Base-by-base conservation (phyloP, 2,888 invertebrate species). In the Phytoseiulus persimilis region DNA sequence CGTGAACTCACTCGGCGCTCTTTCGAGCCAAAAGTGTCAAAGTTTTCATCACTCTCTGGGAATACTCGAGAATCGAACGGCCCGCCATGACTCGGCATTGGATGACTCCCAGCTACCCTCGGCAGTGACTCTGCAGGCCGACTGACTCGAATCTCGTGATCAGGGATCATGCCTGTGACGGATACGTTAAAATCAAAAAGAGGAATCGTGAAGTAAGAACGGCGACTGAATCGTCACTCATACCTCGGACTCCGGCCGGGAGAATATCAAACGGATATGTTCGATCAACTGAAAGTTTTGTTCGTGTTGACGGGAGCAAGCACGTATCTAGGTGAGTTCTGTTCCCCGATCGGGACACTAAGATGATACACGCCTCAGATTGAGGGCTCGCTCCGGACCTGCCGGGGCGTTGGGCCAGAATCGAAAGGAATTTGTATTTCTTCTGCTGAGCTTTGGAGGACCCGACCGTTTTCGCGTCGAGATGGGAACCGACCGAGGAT, bases 251-350 rank as follows among this genome's bases (percentile, higher is more conserved):
- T 65, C 18, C 65, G 65, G 28, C 18, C 18, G 18, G 65, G 33
- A 87, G 23, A 23, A 32, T 0, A n/a, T 32, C 33, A n/a, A 33
- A 33, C 14, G 45, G 45, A 87, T 90, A 91, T 91, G 91, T 91
- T 91, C 90, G 91, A 91, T 91, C 91, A 91, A 89, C 89, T 91
- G 90, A 91, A 91, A 90, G 91, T 91, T 89, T 89, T 91, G 90
- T 91, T 91, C 90, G 91, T 91, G 89, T 90, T 91, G 90, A 91
- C 91, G 87, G 91, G 91, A 90, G 91, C 91, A 83, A 91, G 91
- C 90, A 91, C 91, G 31, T 91, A 91, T 89, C 90, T 91, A 90
- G 91, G 91, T 91, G 83, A 91, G 91, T 90, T 83, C 65, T 2
- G 39, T n/a, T n/a, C n/a, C n/a, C n/a, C n/a, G n/a, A n/a, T n/a